phyloP scores from a whole-genome alignment of 37 sponge, comb jelly and placozoan species.

The Agelas oroides region DNA sequence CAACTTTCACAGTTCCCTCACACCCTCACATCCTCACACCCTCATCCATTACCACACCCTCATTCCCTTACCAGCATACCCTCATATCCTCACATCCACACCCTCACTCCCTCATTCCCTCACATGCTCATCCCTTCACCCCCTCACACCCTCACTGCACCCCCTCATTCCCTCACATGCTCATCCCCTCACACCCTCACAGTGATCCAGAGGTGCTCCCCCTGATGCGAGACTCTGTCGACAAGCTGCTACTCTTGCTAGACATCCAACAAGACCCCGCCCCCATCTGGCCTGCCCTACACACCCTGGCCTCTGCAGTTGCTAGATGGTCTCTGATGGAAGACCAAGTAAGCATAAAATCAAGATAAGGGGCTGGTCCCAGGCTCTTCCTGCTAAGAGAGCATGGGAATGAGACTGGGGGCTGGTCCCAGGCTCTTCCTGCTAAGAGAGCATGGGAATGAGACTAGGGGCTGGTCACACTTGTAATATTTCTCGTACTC shows the following conservation, averaged over 20 bases:
- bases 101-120: conserved; percentile 7
- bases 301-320: conserved; percentile 17
- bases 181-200: conserved; percentile 1
- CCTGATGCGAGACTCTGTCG: conserved; percentile 60
- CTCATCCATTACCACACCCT: too few relatives aligned
- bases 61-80: not conserved
- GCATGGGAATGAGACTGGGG: too few relatives aligned
- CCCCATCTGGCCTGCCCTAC: conserved; percentile 56
- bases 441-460: too few relatives aligned
- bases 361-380: too few relatives aligned
- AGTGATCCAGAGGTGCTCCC: conserved; percentile 51
- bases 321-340: conserved; percentile 17
- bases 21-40: too few relatives aligned
- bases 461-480: too few relatives aligned
- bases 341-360: not conserved
- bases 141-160: too few relatives aligned
- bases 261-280: conserved; percentile 41
- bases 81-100: not conserved
- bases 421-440: too few relatives aligned
- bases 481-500: too few relatives aligned
- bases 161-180: not conserved
- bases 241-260: conserved; percentile 48
- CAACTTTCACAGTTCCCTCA: too few relatives aligned
- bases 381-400: too few relatives aligned
- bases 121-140: not conserved